These are phyloP conservation scores for Odontocolon sp. DNA, from an alignment of 2,888 invertebrate genomes.

Conservation along the genomic window DNA sequence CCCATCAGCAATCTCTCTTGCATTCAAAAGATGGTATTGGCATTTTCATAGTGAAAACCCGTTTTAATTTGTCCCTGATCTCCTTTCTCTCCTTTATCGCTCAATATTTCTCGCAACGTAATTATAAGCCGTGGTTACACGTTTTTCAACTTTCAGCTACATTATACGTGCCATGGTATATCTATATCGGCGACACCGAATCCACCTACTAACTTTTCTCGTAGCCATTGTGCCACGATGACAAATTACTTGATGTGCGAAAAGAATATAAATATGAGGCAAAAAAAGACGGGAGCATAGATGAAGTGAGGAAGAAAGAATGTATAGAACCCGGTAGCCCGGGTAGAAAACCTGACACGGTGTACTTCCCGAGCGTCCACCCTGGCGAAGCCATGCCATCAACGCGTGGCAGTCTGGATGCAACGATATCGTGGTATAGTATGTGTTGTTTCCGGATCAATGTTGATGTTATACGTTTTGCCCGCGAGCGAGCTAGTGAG, in stretches of 20 bases:
- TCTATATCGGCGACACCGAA: constrained; percentile 22
- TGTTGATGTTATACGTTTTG: constrained; percentile 71
- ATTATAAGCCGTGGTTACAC: constrained; percentile 57
- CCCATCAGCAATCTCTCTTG: too few species aligned
- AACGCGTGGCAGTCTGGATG: constrained; percentile 9
- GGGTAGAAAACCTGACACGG: constrained; percentile 40
- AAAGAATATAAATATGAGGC: constrained; percentile 24
- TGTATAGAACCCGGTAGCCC: too few species aligned
- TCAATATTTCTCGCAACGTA: constrained; percentile 16
- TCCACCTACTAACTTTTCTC: constrained; percentile 49
- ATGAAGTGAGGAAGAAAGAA: constrained; percentile 39
- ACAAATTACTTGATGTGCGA: constrained; percentile 71
- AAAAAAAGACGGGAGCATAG: constrained; percentile 18
- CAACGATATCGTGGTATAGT: constrained; percentile 3
- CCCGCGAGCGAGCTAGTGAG: constrained; percentile 56
- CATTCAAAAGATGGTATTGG: too few species aligned
- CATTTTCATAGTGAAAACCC: constrained; percentile 1
- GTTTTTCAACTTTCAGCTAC: constrained; percentile 67
- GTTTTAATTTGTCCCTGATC: too few species aligned
- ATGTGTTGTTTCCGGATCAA: constrained; percentile 28
- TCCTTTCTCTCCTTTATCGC: neutral
- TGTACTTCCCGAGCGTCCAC: constrained; percentile 44
- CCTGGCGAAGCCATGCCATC: constrained; percentile 37
- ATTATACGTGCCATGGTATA: neutral
- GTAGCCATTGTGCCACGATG: constrained; percentile 71